Evolutionary conservation across 2,797 vertebrate genomes (phyloP).

Genomic region (Delichon dasypus): DNA sequence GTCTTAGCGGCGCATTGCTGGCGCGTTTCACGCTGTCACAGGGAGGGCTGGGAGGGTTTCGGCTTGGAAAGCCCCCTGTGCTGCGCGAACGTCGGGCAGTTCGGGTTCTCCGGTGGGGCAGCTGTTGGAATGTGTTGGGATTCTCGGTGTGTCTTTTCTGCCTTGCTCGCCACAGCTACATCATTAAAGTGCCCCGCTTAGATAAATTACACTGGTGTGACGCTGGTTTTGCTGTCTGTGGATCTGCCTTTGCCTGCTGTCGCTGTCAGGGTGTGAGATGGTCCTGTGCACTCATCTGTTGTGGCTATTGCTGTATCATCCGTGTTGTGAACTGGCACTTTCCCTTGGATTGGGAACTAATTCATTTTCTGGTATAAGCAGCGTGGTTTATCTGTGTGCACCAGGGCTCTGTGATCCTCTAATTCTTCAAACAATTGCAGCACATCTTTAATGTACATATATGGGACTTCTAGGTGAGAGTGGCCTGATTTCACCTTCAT

Average conservation of each 20-base stretch:
- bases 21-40: accelerated
- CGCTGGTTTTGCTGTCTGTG: accelerated
- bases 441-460: background rate
- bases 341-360: background rate
- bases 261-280: too few species aligned
- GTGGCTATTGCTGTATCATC: accelerated
- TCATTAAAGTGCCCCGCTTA: accelerated
- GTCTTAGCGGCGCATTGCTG: accelerated
- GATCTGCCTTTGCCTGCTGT: background rate
- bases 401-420: background rate
- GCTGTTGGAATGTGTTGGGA: background rate
- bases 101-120: accelerated
- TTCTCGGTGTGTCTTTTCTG: background rate
- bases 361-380: background rate
- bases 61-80: accelerated
- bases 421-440: too few species aligned
- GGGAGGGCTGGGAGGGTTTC: accelerated
- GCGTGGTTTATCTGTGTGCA: background rate
- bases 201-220: accelerated
- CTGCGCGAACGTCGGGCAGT: accelerated
- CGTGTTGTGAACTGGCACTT: background rate
- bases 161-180: accelerated
- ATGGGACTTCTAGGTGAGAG: background rate
- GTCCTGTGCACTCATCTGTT: background rate
- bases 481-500: background rate